Evolutionary conservation across 2,797 vertebrate species (phyloP).

Genomic region (Phataginus tricuspis): DNA sequence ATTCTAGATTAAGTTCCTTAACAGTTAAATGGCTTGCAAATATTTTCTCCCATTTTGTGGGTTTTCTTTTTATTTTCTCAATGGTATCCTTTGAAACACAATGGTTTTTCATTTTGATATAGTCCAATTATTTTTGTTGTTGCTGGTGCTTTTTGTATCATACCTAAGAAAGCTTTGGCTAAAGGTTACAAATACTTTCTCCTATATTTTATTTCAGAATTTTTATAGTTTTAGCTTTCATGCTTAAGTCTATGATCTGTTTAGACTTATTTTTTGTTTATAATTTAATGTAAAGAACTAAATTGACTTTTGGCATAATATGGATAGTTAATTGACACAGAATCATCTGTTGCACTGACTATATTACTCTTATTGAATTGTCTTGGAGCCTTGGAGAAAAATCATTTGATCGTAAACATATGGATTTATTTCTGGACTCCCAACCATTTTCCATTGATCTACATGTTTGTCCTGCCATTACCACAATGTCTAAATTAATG

Average conservation of each 20-base stretch:
- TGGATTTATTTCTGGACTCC: neutral
- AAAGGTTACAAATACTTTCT: neutral
- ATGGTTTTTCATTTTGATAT: neutral
- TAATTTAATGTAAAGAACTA: neutral
- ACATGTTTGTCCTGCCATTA: neutral
- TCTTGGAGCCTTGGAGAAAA: neutral
- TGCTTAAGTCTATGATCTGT: neutral
- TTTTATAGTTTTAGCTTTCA: neutral
- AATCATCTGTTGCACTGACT: neutral
- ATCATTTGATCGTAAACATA: neutral
- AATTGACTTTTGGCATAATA: neutral
- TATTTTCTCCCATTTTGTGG: neutral
- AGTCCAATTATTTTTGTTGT: neutral
- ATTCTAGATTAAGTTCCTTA: neutral
- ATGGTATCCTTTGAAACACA: neutral
- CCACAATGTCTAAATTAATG: neutral
- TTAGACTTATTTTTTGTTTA: neutral
- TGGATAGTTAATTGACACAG: neutral
- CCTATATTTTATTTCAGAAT: neutral
- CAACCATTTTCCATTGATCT: neutral
- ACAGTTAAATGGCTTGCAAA: neutral
- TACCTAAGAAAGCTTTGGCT: neutral
- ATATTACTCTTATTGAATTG: neutral
- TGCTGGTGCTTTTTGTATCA: neutral
- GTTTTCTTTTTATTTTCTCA: neutral